phyloP scores from a whole-genome alignment of 2,113 vertebrate genomes.

The Grus americana region DNA sequence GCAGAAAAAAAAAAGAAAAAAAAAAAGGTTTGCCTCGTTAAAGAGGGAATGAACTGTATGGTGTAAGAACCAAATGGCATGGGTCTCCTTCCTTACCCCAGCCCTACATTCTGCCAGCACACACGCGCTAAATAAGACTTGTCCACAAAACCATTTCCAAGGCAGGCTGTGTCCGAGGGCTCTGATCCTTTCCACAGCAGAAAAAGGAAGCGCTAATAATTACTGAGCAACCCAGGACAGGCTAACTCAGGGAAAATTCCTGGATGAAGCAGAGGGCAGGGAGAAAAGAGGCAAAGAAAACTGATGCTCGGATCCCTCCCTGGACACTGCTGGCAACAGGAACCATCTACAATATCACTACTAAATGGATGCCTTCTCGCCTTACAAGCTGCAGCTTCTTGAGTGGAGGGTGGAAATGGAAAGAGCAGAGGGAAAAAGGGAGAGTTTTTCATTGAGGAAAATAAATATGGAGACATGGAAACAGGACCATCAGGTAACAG shows the following conservation, averaged over 20 bases:
- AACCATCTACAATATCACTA: not conserved
- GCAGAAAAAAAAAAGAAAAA: not conserved
- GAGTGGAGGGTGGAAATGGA: not conserved
- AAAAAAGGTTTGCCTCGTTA: not conserved
- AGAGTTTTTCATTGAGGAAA: not conserved
- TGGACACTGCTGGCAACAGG: not conserved
- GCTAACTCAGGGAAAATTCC: not conserved
- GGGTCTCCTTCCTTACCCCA: not conserved
- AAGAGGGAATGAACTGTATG: not conserved
- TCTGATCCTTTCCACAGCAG: not conserved
- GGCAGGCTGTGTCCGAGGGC: not conserved
- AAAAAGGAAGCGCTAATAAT: not conserved
- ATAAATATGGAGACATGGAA: not conserved
- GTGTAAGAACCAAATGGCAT: not conserved
- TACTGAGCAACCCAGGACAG: not conserved
- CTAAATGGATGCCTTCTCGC: not conserved
- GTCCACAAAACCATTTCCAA: not conserved
- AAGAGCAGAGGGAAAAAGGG: not conserved
- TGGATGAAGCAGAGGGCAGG: not conserved
- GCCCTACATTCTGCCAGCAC: not conserved
- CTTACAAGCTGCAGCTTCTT: not conserved
- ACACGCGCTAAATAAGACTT: rapidly evolving
- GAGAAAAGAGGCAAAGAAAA: slow-evolving; percentile 32
- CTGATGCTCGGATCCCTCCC: not conserved
- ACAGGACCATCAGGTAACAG: not conserved